Conservation (phyloP, 2,797 vertebrate genomes). For the Melanotaenia trifasciata region DNA sequence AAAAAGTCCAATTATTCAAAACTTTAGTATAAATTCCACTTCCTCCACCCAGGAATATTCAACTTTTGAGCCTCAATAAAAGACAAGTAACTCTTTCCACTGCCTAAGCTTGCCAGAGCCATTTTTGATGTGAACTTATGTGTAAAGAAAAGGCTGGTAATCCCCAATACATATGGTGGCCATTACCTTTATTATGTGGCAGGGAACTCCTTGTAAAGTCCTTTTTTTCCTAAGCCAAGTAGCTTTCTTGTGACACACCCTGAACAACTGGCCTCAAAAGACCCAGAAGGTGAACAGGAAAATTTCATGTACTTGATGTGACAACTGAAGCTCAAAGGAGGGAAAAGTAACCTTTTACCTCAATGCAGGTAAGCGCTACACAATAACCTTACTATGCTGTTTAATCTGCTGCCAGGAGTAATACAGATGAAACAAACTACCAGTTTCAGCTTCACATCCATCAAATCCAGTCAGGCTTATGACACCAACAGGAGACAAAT, state of each 20-base stretch:
- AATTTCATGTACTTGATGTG: background rate
- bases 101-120: constrained; percentile 30
- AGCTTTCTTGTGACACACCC: constrained; percentile 28
- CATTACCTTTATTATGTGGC: constrained; percentile 63
- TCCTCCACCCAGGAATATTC: constrained; percentile 59
- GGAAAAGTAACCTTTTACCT: constrained; percentile 39
- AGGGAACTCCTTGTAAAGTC: constrained; percentile 55
- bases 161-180: constrained; percentile 62
- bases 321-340: constrained; percentile 28
- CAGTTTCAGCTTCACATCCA: constrained; percentile 62
- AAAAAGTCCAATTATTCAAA: constrained; percentile 57
- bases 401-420: constrained; percentile 44
- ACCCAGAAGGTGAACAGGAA: constrained; percentile 10
- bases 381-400: constrained; percentile 34
- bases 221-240: constrained; percentile 42
- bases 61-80: constrained; percentile 51
- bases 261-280: constrained; percentile 22
- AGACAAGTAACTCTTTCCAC: constrained; percentile 54
- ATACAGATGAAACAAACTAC: constrained; percentile 60
- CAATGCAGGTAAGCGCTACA: constrained; percentile 25
- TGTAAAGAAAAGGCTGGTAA: constrained; percentile 50
- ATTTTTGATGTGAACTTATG: constrained; percentile 37
- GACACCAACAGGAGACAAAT: constrained; percentile 66
- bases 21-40: constrained; percentile 71
- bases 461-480: constrained; percentile 68